These are phyloP conservation scores for Rhyacophila evoluta DNA, from an alignment of 2,888 invertebrate genomes.

Conservation along the genomic window DNA sequence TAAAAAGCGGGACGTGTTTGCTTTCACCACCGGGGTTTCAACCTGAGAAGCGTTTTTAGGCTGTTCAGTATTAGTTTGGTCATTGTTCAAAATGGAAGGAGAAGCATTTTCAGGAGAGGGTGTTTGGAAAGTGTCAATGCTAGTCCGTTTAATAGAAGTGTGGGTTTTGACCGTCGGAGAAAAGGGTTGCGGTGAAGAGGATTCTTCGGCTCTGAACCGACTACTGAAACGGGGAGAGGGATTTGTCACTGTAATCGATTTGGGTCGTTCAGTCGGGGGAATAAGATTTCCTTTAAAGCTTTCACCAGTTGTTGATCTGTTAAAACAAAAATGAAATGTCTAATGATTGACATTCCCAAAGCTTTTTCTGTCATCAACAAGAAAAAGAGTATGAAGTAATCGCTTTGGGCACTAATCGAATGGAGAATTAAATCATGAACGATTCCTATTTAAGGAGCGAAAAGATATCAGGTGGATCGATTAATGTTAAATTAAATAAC, in stretches of 20 bases:
- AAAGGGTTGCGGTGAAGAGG: not conserved
- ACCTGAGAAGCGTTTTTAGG: not conserved
- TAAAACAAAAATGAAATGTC: constrained; percentile 57
- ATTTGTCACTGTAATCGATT: constrained; percentile 59
- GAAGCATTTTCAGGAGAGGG: constrained; percentile 47
- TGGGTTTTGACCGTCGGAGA: constrained; percentile 41
- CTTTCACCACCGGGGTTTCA: constrained; percentile 12
- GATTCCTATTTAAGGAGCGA: not conserved
- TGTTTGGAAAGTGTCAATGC: constrained; percentile 53
- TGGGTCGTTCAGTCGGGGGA: constrained; percentile 66
- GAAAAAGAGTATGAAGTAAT: constrained; percentile 1
- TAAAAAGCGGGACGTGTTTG: constrained; percentile 55
- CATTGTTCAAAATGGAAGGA: constrained; percentile 56
- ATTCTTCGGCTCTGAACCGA: constrained; percentile 47
- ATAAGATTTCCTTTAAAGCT: constrained; percentile 63
- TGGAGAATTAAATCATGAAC: not conserved
- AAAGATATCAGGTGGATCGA: not conserved
- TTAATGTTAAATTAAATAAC: not conserved
- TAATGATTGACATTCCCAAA: constrained; percentile 42
- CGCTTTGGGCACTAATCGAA: not conserved
- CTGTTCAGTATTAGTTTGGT: constrained; percentile 11
- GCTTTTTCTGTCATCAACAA: not conserved
- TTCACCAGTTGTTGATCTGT: constrained; percentile 71
- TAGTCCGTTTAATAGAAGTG: constrained; percentile 57
- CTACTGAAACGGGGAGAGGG: constrained; percentile 57